These are phyloP conservation scores for Thelaira solivaga DNA, from an alignment of 2,888 invertebrate genomes.

Conservation along the genomic window DNA sequence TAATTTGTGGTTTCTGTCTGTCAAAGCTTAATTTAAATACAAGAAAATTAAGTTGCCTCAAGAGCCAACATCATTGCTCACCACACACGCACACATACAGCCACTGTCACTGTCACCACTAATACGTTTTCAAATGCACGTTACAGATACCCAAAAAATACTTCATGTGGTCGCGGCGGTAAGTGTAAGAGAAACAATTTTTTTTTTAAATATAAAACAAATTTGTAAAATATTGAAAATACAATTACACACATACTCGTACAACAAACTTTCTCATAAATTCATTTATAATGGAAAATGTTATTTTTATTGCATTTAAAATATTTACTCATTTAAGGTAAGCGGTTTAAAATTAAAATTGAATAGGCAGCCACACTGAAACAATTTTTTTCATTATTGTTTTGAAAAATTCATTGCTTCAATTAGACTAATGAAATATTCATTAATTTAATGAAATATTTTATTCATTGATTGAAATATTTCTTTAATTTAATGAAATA, in stretches of 20 bases:
- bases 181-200: not conserved
- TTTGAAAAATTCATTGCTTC: too few relatives aligned
- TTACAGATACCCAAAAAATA: not conserved
- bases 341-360: too few relatives aligned
- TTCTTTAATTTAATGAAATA: too few relatives aligned
- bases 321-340: too few relatives aligned
- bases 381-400: too few relatives aligned
- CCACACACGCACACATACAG: not conserved
- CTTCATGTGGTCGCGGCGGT: not conserved
- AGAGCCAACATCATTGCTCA: slow-evolving; percentile 23
- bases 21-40: slow-evolving; percentile 54
- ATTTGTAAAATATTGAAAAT: not conserved
- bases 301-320: not conserved
- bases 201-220: not conserved
- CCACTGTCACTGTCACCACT: not conserved
- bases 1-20: slow-evolving; percentile 59
- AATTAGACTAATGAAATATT: too few relatives aligned
- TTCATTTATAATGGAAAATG: not conserved
- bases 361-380: too few relatives aligned
- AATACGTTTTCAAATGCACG: not conserved
- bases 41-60: slow-evolving; percentile 45
- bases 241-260: not conserved
- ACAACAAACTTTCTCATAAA: not conserved
- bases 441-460: too few relatives aligned
- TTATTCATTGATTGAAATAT: too few relatives aligned